phyloP scores from a whole-genome alignment of 53 echinoderm and acorn worm species.

The Crossaster papposus region DNA sequence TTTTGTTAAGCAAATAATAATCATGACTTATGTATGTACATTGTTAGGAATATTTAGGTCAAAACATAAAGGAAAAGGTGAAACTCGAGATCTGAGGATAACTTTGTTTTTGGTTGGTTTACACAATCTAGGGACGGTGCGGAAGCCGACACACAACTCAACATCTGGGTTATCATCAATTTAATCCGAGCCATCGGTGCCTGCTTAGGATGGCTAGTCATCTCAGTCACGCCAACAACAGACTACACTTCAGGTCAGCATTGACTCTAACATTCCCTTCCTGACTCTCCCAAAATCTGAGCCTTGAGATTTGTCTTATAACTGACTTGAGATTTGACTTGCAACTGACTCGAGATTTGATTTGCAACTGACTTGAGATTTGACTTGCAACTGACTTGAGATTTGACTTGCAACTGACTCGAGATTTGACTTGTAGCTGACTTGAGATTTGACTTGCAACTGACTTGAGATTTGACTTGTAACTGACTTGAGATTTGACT shows the following conservation, averaged over 20 bases:
- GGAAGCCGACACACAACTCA: conserved; percentile 72
- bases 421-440: too few species aligned
- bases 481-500: neutral
- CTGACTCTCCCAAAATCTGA: too few species aligned
- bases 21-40: too few species aligned
- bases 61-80: too few species aligned
- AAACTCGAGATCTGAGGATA: too few species aligned
- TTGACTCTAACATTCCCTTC: neutral
- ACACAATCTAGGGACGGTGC: conserved; percentile 6
- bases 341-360: neutral
- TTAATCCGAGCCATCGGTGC: conserved; percentile 84
- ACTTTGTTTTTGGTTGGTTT: neutral
- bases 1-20: neutral
- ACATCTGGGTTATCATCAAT: conserved; percentile 90
- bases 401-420: neutral
- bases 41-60: too few species aligned
- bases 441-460: neutral
- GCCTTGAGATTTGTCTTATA: too few species aligned
- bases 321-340: too few species aligned
- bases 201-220: conserved; percentile 83
- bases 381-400: neutral
- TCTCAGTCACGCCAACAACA: conserved; percentile 86
- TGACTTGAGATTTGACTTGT: too few species aligned
- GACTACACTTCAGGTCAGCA: conserved; percentile 88
- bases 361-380: neutral